A percentile compares a stretch with the other conserved stretches of the same genome.
Conservation (phyloP, 2,113 vertebrate genomes). For the Saimiri boliviensis region DNA sequence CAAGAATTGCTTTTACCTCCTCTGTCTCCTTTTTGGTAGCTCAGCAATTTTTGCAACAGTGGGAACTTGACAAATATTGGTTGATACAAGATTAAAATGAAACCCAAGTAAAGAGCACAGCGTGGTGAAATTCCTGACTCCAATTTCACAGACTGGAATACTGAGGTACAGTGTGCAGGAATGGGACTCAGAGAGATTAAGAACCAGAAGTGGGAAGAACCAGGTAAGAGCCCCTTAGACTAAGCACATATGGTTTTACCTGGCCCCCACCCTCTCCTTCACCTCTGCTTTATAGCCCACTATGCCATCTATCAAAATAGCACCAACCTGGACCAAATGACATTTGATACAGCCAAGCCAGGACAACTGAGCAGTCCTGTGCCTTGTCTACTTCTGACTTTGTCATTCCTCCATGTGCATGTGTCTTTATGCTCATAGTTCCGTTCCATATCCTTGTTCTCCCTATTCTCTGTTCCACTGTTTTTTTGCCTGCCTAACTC, state of each 20-base stretch:
- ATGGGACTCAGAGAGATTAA: background rate
- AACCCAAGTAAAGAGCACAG: background rate
- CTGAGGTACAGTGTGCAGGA: background rate
- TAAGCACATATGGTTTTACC: too few species aligned
- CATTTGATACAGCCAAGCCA: background rate
- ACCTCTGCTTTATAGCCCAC: accelerated
- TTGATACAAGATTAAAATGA: background rate
- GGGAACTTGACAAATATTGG: background rate
- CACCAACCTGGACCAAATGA: background rate
- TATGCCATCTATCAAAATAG: background rate
- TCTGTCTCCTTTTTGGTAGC: background rate
- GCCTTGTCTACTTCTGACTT: accelerated
- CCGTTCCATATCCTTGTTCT: background rate
- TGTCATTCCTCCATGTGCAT: accelerated
- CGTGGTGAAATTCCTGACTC: background rate
- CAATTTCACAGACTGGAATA: background rate
- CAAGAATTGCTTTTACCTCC: background rate
- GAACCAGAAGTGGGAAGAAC: background rate
- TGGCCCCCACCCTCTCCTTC: background rate
- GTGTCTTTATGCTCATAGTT: background rate
- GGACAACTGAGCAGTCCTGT: too few species aligned
- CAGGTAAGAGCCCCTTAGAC: background rate
- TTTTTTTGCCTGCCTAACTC: background rate
- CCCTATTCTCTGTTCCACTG: background rate
- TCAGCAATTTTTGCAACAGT: background rate